A percentile compares a stretch with the other conserved stretches of the same genome.
These are phyloP conservation scores for Cremastinae sp. DNA, from an alignment of 2,888 invertebrate species.

Conservation along the genomic window DNA sequence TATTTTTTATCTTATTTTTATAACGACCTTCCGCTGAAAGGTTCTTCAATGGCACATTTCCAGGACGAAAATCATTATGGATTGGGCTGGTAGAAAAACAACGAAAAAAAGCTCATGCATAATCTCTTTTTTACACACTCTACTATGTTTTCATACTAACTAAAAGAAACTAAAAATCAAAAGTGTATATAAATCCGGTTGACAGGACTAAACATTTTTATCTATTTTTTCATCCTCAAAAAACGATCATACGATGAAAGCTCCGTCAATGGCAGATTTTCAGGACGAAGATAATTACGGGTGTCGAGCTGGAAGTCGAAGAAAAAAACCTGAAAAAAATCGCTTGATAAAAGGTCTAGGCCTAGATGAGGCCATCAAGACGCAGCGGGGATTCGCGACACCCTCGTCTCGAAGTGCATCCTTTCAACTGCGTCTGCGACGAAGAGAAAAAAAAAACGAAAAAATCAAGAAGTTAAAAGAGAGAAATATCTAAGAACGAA, in stretches of 20 bases:
- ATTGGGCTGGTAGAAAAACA: conserved; percentile 66
- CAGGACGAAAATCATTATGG: conserved; percentile 78
- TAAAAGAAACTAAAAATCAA: too few species aligned
- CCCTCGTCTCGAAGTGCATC: conserved; percentile 72
- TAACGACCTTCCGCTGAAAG: neutral
- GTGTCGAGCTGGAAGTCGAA: conserved; percentile 67
- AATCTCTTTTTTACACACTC: too few species aligned
- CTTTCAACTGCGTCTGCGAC: conserved; percentile 40
- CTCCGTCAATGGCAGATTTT: conserved; percentile 60
- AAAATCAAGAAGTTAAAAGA: too few species aligned
- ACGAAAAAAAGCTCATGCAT: conserved; percentile 55
- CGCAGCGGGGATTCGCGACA: conserved; percentile 79
- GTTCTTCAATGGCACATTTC: conserved; percentile 59
- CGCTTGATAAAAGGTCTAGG: conserved; percentile 59
- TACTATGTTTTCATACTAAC: too few species aligned
- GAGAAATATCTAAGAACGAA: conserved; percentile 66
- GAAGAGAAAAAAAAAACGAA: conserved; percentile 48
- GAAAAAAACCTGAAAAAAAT: conserved; percentile 38
- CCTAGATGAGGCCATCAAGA: conserved; percentile 78
- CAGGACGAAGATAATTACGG: conserved; percentile 78
- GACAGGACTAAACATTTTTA: too few species aligned
- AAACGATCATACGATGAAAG: conserved; percentile 6
- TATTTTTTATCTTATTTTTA: neutral
- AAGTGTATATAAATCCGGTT: too few species aligned
- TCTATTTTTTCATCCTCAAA: too few species aligned